Conservation (phyloP, 2,797 vertebrate genomes). For the Aeoliscus strigatus region DNA sequence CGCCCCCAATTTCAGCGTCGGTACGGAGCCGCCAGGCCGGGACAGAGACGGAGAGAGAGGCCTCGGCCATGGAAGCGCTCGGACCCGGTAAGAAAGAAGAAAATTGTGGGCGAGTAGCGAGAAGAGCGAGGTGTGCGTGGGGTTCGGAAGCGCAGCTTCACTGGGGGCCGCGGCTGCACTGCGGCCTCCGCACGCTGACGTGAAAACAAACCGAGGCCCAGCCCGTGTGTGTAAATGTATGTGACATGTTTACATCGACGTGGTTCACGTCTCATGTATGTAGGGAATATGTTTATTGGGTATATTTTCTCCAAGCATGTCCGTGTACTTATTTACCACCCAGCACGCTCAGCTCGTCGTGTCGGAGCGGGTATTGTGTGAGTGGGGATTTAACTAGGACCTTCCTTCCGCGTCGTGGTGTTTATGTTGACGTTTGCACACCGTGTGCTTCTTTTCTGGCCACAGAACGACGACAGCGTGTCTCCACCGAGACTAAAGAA, state of each 20-base stretch:
- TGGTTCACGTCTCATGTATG: not conserved
- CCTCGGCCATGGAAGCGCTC: conserved; percentile 96
- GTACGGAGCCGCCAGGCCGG: conserved; percentile 88
- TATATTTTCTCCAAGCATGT: conserved; percentile 1
- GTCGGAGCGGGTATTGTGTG: conserved; percentile 63
- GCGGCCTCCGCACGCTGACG: conserved; percentile 67
- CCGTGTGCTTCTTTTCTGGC: conserved; percentile 1
- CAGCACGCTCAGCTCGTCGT: conserved; percentile 45
- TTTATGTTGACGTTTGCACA: conserved; percentile 52
- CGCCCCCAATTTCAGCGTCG: conserved; percentile 86
- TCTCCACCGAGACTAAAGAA: rapidly evolving
- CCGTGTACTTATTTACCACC: conserved; percentile 33
- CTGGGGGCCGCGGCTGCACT: conserved; percentile 73
- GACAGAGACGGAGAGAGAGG: conserved; percentile 88
- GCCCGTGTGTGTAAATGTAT: conserved; percentile 1
- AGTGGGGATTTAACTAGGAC: conserved; percentile 76
- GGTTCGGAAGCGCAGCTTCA: conserved; percentile 53
- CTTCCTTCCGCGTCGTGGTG: conserved; percentile 70
- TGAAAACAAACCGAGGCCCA: conserved; percentile 68
- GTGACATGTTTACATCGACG: conserved; percentile 15
- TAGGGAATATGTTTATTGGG: not conserved
- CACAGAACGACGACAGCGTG: not conserved
- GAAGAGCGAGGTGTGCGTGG: conserved; percentile 41
- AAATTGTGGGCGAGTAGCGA: conserved; percentile 4
- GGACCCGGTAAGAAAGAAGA: conserved; percentile 89